Percentiles rank a stretch among this genome's conserved stretches.
Evolutionary conservation across 2,113 vertebrate genomes (phyloP).

Genomic region (Trogon surrucura): DNA sequence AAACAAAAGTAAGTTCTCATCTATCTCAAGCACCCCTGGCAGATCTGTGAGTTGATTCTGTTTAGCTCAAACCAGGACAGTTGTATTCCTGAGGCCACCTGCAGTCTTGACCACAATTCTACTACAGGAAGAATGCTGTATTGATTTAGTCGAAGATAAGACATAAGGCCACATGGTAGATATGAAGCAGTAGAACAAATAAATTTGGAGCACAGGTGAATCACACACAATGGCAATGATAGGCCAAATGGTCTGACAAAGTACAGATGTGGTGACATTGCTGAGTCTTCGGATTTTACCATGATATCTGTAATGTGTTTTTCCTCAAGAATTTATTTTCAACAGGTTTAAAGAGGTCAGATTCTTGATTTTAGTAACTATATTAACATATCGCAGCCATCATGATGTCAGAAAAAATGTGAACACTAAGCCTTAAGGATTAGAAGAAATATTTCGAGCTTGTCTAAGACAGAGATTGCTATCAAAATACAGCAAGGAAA

Average conservation of each 20-base stretch:
- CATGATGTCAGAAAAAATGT: background rate
- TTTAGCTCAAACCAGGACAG: too few relatives aligned
- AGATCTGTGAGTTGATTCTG: background rate
- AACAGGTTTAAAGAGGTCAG: background rate
- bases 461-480: background rate
- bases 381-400: background rate
- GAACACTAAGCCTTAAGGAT: background rate
- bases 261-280: background rate
- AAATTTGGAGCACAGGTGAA: background rate
- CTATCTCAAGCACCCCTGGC: background rate
- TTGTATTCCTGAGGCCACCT: background rate
- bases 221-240: background rate
- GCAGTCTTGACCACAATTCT: background rate
- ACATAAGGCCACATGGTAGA: background rate
- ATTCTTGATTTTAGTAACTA: background rate
- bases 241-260: background rate
- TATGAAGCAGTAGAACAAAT: background rate
- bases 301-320: background rate
- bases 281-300: background rate
- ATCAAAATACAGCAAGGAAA: background rate
- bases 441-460: background rate
- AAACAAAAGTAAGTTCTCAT: background rate
- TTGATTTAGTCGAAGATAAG: background rate
- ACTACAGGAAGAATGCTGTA: background rate
- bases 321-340: background rate